A percentile compares a stretch with the other conserved stretches of the same genome.
phyloP scores from a whole-genome alignment of 1,140 invertebrate genomes.

The Schmidtea mediterranea region DNA sequence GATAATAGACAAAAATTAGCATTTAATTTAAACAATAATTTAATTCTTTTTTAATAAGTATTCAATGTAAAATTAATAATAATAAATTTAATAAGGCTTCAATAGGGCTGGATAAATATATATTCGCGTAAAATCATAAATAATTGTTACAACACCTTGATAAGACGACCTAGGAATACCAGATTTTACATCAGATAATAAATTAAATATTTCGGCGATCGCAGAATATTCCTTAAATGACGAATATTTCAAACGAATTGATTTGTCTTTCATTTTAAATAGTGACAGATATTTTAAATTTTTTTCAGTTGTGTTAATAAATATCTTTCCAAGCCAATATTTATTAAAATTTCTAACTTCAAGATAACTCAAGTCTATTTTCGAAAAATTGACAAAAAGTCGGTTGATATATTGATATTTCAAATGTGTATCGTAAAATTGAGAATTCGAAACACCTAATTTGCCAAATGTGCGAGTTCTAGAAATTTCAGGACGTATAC shows the following conservation, averaged over 20 bases:
- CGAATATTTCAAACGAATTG: not conserved
- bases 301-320: too few relatives aligned
- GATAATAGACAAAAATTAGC: too few relatives aligned
- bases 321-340: too few relatives aligned
- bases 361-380: not conserved
- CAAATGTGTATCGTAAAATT: not conserved
- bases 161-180: not conserved
- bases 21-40: too few relatives aligned
- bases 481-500: constrained; percentile 81
- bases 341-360: too few relatives aligned
- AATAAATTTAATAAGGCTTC: too few relatives aligned
- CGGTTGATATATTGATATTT: not conserved
- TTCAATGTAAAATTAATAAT: too few relatives aligned
- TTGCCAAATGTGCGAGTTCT: constrained; percentile 30
- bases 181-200: not conserved
- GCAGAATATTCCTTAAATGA: not conserved
- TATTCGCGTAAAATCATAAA: too few relatives aligned
- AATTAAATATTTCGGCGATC: not conserved
- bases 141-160: not conserved
- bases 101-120: too few relatives aligned
- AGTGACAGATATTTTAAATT: too few relatives aligned
- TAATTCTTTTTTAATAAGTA: too few relatives aligned
- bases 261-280: too few relatives aligned
- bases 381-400: not conserved
- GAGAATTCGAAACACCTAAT: not conserved